phyloP scores from a whole-genome alignment of 2,797 vertebrate species.

The Champsocephalus esox region DNA sequence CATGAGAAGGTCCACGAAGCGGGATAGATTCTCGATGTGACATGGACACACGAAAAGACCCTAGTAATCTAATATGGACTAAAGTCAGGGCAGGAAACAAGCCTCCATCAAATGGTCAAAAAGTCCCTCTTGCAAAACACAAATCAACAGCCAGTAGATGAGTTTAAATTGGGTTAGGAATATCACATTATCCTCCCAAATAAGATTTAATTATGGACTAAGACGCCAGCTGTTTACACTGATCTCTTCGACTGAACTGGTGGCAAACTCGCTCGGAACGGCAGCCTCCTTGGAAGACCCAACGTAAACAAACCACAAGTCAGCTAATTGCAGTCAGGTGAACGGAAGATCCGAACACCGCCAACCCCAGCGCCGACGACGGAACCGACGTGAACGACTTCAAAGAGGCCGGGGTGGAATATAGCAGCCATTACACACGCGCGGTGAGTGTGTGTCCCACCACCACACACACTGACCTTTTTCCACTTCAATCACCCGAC shows the following conservation, averaged over 20 bases:
- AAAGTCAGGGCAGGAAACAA: constrained; percentile 66
- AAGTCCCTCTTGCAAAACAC: constrained; percentile 72
- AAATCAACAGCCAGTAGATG: constrained; percentile 81
- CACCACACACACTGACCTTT: constrained; percentile 25
- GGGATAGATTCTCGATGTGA: constrained; percentile 40
- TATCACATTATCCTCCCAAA: constrained; percentile 84
- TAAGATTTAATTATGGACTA: constrained; percentile 77
- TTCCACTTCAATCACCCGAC: constrained; percentile 57
- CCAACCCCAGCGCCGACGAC: constrained; percentile 21
- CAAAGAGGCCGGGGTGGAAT: constrained; percentile 18
- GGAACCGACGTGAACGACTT: constrained; percentile 29
- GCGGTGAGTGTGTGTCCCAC: constrained; percentile 10
- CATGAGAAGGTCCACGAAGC: constrained; percentile 54
- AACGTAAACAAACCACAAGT: constrained; percentile 64
- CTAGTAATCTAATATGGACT: constrained; percentile 66
- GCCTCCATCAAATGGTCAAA: constrained; percentile 46
- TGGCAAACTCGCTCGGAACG: constrained; percentile 52
- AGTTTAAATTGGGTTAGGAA: constrained; percentile 81
- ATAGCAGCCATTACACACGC: constrained; percentile 22
- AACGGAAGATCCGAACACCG: constrained; percentile 33
- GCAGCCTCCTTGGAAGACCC: constrained; percentile 44
- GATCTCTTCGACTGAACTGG: constrained; percentile 56
- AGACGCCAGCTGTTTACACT: constrained; percentile 77
- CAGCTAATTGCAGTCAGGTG: constrained; percentile 67
- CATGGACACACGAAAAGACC: constrained; percentile 34